Evolutionary conservation across 2,888 invertebrate genomes (phyloP).

Genomic region (Epistrophe grossulariae): DNA sequence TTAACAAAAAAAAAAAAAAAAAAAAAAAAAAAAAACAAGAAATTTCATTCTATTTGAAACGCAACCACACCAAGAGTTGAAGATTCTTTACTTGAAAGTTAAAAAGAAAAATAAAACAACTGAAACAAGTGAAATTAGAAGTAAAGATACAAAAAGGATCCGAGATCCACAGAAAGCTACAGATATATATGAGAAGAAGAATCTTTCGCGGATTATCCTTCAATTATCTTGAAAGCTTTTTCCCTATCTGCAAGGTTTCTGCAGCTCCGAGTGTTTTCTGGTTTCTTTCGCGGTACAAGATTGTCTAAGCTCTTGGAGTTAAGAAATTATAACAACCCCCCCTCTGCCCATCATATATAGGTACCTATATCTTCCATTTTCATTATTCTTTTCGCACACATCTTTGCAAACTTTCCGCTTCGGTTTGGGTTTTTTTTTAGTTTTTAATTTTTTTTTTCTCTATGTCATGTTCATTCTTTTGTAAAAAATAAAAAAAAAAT

Average conservation of each 20-base stretch:
- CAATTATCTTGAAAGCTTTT: constrained; percentile 72
- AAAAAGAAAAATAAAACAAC: constrained; percentile 19
- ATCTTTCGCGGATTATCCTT: constrained; percentile 56
- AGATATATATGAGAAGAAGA: background rate
- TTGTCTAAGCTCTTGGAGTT: constrained; percentile 40
- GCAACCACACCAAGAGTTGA: constrained; percentile 31
- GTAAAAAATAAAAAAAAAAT: background rate
- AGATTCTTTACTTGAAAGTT: constrained; percentile 16
- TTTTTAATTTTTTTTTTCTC: constrained; percentile 8
- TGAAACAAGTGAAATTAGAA: constrained; percentile 60
- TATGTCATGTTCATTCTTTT: constrained; percentile 29
- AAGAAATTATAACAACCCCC: constrained; percentile 36
- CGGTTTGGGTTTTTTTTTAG: background rate
- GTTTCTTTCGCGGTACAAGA: constrained; percentile 10
- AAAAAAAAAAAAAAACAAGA: background rate
- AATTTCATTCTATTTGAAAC: constrained; percentile 29
- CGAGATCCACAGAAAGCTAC: constrained; percentile 24
- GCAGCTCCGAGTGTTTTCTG: constrained; percentile 21
- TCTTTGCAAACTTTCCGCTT: constrained; percentile 21
- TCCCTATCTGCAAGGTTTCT: constrained; percentile 12
- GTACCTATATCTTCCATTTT: constrained; percentile 23
- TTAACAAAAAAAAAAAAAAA: background rate
- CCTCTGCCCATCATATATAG: background rate
- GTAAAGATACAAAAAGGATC: background rate
- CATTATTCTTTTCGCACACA: constrained; percentile 32